These are phyloP conservation scores for Xylocampa areola DNA, from an alignment of 2,888 invertebrate genomes.

Conservation along the genomic window DNA sequence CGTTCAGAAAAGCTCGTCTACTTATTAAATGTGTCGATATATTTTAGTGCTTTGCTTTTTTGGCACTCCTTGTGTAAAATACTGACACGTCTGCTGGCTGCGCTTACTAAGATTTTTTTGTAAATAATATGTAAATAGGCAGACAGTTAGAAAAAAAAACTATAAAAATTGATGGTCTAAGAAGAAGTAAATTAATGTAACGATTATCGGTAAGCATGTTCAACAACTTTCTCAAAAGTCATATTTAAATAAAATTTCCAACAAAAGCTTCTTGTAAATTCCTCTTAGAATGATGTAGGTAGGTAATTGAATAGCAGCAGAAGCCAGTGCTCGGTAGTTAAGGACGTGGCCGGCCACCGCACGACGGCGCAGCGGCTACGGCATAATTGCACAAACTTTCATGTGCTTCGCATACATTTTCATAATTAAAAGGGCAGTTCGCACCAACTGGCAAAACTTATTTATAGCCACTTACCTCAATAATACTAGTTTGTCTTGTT, in stretches of 20 bases:
- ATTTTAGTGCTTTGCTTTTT: too few relatives aligned
- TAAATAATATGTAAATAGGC: too few relatives aligned
- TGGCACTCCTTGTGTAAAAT: too few relatives aligned
- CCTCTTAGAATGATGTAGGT: constrained; percentile 67
- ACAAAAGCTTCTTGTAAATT: constrained; percentile 77
- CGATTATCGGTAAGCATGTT: neutral
- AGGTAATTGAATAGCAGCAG: constrained; percentile 85
- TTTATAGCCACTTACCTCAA: constrained; percentile 79
- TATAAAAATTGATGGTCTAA: too few relatives aligned
- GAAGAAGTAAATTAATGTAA: too few relatives aligned
- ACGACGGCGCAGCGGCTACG: constrained; percentile 72
- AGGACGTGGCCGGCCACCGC: constrained; percentile 80
- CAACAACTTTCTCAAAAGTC: constrained; percentile 14
- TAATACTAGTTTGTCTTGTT: constrained; percentile 66
- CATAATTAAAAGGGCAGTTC: constrained; percentile 88
- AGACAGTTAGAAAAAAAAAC: too few relatives aligned
- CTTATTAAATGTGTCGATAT: too few relatives aligned
- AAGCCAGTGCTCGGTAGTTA: constrained; percentile 77
- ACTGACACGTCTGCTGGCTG: too few relatives aligned
- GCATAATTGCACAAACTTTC: constrained; percentile 89
- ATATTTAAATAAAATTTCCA: constrained; percentile 59
- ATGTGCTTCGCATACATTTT: constrained; percentile 89
- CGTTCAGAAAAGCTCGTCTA: too few relatives aligned
- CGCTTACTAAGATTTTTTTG: too few relatives aligned
- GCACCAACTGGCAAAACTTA: constrained; percentile 82